Evolutionary conservation across 2,113 vertebrate genomes (phyloP).

Genomic region (Aix galericulata): DNA sequence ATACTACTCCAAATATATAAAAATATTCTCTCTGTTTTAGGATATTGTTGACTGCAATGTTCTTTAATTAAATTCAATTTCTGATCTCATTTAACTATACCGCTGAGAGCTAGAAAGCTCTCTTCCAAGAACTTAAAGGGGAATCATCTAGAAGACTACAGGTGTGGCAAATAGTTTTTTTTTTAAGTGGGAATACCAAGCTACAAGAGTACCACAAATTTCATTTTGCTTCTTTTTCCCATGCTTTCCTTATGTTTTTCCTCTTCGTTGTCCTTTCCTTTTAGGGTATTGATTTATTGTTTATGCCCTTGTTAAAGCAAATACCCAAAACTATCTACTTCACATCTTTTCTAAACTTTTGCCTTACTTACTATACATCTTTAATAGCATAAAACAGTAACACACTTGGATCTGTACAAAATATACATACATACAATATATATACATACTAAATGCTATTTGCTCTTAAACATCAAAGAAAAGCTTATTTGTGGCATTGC

Average conservation of each 20-base stretch:
- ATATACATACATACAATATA: not conserved
- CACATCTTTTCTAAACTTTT: not conserved
- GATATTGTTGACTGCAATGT: slow-evolving; percentile 3
- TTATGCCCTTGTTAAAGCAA: not conserved
- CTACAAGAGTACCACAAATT: not conserved
- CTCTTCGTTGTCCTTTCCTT: not conserved
- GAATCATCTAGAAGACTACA: not conserved
- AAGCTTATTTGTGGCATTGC: not conserved
- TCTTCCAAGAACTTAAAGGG: not conserved
- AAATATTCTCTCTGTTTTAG: slow-evolving; percentile 52
- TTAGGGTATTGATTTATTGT: not conserved
- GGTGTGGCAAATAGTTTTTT: not conserved
- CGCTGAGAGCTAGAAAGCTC: not conserved
- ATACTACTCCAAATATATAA: slow-evolving; percentile 36
- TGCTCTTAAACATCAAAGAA: not conserved
- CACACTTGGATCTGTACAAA: not conserved
- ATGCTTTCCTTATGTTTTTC: not conserved
- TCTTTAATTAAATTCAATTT: slow-evolving; percentile 55
- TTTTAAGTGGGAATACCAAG: not conserved
- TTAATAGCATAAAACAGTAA: not conserved
- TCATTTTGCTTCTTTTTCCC: not conserved
- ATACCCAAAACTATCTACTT: not conserved
- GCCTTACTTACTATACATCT: not conserved
- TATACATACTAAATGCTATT: not conserved
- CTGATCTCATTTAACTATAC: slow-evolving; percentile 42